Evolutionary conservation across 1,140 invertebrate genomes (phyloP), one percentile per base, ranked within the genome.

Genomic region (Phocides pigmalion): DNA sequence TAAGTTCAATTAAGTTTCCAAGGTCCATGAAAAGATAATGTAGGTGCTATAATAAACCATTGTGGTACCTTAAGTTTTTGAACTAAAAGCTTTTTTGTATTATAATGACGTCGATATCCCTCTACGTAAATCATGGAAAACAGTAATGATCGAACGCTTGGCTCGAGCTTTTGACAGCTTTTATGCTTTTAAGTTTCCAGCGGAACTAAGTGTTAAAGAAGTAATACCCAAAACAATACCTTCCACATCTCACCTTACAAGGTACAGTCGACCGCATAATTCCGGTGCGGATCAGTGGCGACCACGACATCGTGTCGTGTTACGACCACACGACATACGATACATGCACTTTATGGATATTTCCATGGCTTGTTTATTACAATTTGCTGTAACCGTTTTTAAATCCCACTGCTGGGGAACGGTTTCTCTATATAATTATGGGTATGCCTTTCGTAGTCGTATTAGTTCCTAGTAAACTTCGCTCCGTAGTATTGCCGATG

Each of bases 251-350:
- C 62, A 32, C 35, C 65, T 68, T 65, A 64, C 62, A 62, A 32
- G 14, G 61, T 56, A 71, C 64, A 66, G 62, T 65, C 56, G 37
- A 75, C 72, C 72, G 66, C 72, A 75, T 58, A 59, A 74, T 72
- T 67, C 72, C 72, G 61, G 69, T 41, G 9, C 56, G n/a, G 58
- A 61, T 44, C 63, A 37, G 35, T 42, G 22, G 11, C 44, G 63
- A 54, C 54, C 63, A 58, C 46, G 54, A 58, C 46, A n/a, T n/a
- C n/a, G 54, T 66, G 51, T 72, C 22, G 20, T 12, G 51, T 72
- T 72, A 66, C 72, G 53, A 72, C 72, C 72, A 39, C 71, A 68
- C 32, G 69, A 56, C 53, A 72, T 59, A 6, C 39, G 62, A 75
- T 53, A 68, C 56, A 50, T 16, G 47, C 8, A 20, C 25, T 50